Conservation (phyloP, 2,797 vertebrate species). For the Protonibea diacanthus region DNA sequence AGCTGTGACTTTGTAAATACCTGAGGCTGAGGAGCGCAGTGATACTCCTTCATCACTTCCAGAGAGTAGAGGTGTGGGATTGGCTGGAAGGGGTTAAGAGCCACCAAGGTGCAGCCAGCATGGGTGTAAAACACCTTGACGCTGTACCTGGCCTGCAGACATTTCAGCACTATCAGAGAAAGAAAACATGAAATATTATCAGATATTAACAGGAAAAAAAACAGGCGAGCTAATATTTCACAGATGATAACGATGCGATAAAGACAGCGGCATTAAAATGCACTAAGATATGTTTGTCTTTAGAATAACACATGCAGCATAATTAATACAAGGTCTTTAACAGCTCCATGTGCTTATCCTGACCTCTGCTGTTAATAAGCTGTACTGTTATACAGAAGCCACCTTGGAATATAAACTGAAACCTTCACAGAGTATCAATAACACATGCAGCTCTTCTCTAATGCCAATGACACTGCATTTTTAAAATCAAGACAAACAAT, state of each 20-base stretch:
- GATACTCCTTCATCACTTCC: conserved; percentile 94
- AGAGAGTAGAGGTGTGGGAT: conserved; percentile 90
- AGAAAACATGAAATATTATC: conserved; percentile 30
- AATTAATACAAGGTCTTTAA: not conserved
- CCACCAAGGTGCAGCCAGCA: conserved; percentile 96
- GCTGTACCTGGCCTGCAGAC: conserved; percentile 93
- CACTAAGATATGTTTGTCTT: not conserved
- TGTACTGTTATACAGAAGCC: not conserved
- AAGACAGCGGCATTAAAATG: not conserved
- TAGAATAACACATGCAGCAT: not conserved
- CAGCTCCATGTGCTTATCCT: not conserved
- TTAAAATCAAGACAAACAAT: not conserved
- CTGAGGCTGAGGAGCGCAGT: conserved; percentile 89
- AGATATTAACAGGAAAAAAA: conserved; percentile 5
- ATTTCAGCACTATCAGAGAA: conserved; percentile 90
- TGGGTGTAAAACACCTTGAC: conserved; percentile 92
- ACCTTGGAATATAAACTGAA: not conserved
- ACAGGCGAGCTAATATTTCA: not conserved
- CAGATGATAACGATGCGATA: not conserved
- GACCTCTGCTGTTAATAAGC: conserved; percentile 22
- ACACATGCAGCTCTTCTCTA: not conserved
- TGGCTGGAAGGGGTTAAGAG: conserved; percentile 95
- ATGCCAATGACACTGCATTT: not conserved
- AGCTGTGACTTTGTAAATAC: conserved; percentile 74
- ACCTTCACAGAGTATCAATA: not conserved